These are phyloP conservation scores for Potamarius usumacintae DNA, from an alignment of 2,113 vertebrate species.

Conservation along the genomic window DNA sequence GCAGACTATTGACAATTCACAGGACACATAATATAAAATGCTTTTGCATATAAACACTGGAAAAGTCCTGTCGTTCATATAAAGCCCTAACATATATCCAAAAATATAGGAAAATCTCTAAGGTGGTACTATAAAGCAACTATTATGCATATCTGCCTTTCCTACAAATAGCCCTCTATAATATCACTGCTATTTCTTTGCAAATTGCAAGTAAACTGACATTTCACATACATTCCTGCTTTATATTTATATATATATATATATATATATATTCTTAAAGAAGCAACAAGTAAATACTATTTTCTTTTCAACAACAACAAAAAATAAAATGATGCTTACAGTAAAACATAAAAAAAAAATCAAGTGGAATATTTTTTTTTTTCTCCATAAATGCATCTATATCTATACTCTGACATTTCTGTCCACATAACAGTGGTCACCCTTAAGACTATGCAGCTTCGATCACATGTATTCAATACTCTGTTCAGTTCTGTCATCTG, in stretches of 20 bases:
- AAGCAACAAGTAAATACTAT: conserved; percentile 94
- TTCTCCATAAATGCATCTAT: conserved; percentile 72
- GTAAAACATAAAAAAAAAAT: conserved; percentile 84
- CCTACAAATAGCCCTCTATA: conserved; percentile 91
- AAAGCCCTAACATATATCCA: conserved; percentile 92
- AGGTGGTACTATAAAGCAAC: conserved; percentile 75
- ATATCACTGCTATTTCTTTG: conserved; percentile 92
- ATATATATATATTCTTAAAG: conserved; percentile 85
- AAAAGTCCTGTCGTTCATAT: conserved; percentile 87
- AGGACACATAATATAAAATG: conserved; percentile 87
- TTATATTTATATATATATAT: conserved; percentile 82
- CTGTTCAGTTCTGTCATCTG: conserved; percentile 76
- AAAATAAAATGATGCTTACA: conserved; percentile 80
- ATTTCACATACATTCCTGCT: conserved; percentile 96
- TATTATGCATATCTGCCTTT: conserved; percentile 87
- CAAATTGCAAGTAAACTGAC: conserved; percentile 92
- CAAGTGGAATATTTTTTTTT: conserved; percentile 86
- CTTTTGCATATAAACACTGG: conserved; percentile 95
- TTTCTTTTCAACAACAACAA: conserved; percentile 83
- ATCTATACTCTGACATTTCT: conserved; percentile 75
- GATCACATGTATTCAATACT: conserved; percentile 67
- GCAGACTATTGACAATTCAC: conserved; percentile 85
- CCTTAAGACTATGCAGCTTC: conserved; percentile 86
- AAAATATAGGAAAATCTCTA: conserved; percentile 92
- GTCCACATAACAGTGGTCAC: conserved; percentile 87